Base-by-base conservation (phyloP, 2,888 invertebrate genomes). In the Atethmia centrago region DNA sequence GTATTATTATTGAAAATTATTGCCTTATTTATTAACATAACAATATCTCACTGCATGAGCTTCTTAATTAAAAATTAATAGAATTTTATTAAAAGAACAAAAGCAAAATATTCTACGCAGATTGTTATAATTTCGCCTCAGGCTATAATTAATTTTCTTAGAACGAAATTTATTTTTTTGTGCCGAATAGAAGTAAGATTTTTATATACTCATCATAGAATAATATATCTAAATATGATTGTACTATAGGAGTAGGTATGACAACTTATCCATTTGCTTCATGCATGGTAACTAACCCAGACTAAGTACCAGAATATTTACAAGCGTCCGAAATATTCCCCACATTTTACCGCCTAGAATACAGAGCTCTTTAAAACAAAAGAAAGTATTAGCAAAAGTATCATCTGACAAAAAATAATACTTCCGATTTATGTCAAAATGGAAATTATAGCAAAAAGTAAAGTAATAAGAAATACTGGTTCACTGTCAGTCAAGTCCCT, bases 41-140 rank as follows among this genome's bases (percentile, higher is more conserved):
- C 36, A 75, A 69, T 55, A 63, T 16, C 31, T 21, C 28, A 58
- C 19, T 63, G 66, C 55, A 77, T 64, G 63, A 78, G 68, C 83
- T 84, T 72, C 68, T 79, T 80, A 85, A 89, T 88, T 88, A 86
- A 68, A 71, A 72, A 49, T 74, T 86, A 82, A 87, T 87, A 85
- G 77, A 77, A 73, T 84, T 86, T 81, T 76, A 85, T 85, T 82
- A 68, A 63, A 76, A 71, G 79, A 79, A 83, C 79, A 87, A 84
- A 84, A 85, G 79, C 19, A 87, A 79, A 71, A 86, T 78, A 85
- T 72, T 84, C 70, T 82, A 77, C 78, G 65, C 62, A 59, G 40
- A 71, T 71, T 86, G 82, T 83, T 76, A 85, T 87, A 88, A 91
- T 89, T 62, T 49, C 9, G 78, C 83, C 56, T 61, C 0, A 7